These are phyloP conservation scores for Neodiprion fabricii DNA, from an alignment of 1,140 invertebrate genomes.

Conservation along the genomic window DNA sequence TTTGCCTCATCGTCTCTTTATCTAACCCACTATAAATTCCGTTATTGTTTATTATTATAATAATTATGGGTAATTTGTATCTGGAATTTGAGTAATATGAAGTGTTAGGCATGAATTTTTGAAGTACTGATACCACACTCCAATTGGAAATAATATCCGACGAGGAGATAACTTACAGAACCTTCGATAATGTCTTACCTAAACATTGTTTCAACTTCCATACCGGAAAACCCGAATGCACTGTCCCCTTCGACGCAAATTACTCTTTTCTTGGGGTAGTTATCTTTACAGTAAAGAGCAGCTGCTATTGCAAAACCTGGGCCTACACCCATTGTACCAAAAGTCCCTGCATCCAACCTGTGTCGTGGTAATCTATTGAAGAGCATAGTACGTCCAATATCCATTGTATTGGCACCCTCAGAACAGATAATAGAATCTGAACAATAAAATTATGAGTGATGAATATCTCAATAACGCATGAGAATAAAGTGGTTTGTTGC, in stretches of 20 bases:
- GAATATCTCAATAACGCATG: conserved; percentile 13
- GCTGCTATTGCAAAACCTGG: conserved; percentile 93
- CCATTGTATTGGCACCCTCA: conserved; percentile 98
- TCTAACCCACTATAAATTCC: conserved; percentile 91
- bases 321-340: conserved; percentile 97
- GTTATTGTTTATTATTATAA: conserved; percentile 95
- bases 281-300: conserved; percentile 85
- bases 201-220: conserved; percentile 97
- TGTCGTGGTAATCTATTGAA: conserved; percentile 83
- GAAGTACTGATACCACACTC: background rate
- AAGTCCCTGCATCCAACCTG: conserved; percentile 89
- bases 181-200: conserved; percentile 57
- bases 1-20: conserved; percentile 73
- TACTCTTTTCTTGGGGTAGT: conserved; percentile 81
- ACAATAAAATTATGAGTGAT: conserved; percentile 39
- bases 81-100: conserved; percentile 56
- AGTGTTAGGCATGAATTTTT: background rate
- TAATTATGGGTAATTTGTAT: conserved; percentile 89
- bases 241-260: conserved; percentile 93
- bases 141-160: background rate
- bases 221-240: conserved; percentile 96
- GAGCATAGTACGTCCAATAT: conserved; percentile 91
- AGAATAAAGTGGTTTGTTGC: background rate
- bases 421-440: conserved; percentile 91
- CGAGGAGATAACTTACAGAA: background rate